phyloP scores from a whole-genome alignment of 2,888 invertebrate genomes.

The Pseudolycoriella hygida region DNA sequence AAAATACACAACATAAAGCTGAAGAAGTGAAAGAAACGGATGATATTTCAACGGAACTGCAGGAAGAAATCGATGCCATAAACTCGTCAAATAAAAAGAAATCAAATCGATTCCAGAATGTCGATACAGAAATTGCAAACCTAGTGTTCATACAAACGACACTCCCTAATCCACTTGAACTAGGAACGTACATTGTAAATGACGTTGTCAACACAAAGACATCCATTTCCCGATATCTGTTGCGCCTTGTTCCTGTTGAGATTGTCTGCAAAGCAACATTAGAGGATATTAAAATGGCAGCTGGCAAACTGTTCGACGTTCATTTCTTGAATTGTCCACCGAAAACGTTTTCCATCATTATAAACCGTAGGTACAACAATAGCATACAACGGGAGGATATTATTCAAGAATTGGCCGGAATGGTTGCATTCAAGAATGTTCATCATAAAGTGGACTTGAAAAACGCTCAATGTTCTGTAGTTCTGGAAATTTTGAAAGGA shows the following conservation, averaged over 20 bases:
- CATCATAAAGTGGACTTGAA: constrained; percentile 64
- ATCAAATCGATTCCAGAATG: constrained; percentile 46
- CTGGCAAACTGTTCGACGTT: constrained; percentile 48
- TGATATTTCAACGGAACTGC: constrained; percentile 39
- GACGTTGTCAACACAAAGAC: constrained; percentile 49
- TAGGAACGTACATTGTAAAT: constrained; percentile 52
- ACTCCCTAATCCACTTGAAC: constrained; percentile 51
- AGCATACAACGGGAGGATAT: constrained; percentile 50
- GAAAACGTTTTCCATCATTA: constrained; percentile 57
- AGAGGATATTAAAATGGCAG: constrained; percentile 52
- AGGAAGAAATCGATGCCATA: constrained; percentile 35
- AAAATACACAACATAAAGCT: constrained; percentile 21
- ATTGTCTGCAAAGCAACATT: constrained; percentile 62
- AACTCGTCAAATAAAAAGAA: constrained; percentile 34
- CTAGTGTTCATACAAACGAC: constrained; percentile 72
- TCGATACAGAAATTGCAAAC: constrained; percentile 69
- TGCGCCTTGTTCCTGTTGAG: constrained; percentile 68
- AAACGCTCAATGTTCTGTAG: constrained; percentile 55
- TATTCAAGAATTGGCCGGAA: constrained; percentile 53
- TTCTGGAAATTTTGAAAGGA: constrained; percentile 68
- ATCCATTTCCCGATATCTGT: constrained; percentile 55
- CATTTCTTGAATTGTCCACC: constrained; percentile 47
- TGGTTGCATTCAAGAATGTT: constrained; percentile 48
- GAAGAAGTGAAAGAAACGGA: constrained; percentile 37
- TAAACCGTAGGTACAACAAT: constrained; percentile 63